Base-by-base conservation (phyloP, 2,888 invertebrate genomes). In the Latrodectus elegans region DNA sequence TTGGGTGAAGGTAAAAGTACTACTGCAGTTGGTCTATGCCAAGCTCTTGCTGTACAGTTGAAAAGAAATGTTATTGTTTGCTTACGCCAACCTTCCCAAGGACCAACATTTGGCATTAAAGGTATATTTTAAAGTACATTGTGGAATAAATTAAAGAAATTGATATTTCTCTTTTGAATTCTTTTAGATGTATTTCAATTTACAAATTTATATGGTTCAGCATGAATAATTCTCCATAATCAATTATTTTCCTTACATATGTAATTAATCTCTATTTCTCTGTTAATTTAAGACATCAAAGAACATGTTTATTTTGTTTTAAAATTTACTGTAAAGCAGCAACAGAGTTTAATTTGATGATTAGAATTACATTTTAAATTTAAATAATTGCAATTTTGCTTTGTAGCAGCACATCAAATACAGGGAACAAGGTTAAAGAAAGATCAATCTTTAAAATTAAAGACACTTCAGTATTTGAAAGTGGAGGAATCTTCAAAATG, bases 1-100 rank as follows among this genome's bases (percentile, higher is more conserved):
- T 94, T 99, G n/a, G 99, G 99, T 1, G 99, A 99, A 93, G 99
- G 99, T 53, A 99, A 99, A 93, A 98, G 97, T 91, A 99, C 99
- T 0, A 98, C 98, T 0, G 94, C 97, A 0, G 94, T 99, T 88
- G 99, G 99, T 3, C 92, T 99, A 90, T 96, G 95, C 8, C 99
- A 99, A 93, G 98, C 99, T 1, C 93, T 99, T 80, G 95, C 96
- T 0, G 96, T 96, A 0, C 97, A 97, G 91, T 95, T 95, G 90
- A 94, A 95, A 6, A 95, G 94, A 90, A 99, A 99, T 93, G 95
- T 97, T 0, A 95, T 99, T 92, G 99, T 97, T 1, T 97, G 97
- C 91, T 94, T 99, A 91, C 94, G 99, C 1, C 99, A 99, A 92
- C 99, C 99, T 0, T 99, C 98, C 75, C 99, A 99, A 93, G 99